Evolutionary conservation across 2,888 invertebrate genomes (phyloP), one percentile per base, ranked within the genome.

Genomic region (Ennomos quercinarius): DNA sequence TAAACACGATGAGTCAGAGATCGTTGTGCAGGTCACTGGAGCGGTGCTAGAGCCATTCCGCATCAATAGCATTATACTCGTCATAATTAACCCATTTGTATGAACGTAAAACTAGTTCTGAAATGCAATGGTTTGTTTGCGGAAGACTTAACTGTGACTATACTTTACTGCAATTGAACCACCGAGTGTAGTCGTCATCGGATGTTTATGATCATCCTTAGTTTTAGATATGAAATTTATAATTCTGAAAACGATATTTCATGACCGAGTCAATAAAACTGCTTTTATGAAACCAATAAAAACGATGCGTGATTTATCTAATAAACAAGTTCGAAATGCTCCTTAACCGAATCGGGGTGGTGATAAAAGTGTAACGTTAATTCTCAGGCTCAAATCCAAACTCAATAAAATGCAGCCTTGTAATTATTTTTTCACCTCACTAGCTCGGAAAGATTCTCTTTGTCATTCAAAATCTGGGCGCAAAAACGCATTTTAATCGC

Each of bases 21-120:
- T 41, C 51, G 51, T 61, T 46, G 67, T 68, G 63, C 78, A 70
- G 86, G 86, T 87, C 81, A 85, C 83, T 78, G 71, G 87, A 80
- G 67, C 82, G 72, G 64, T 73, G 67, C 68, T 74, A 69, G 66
- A 70, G 70, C 68, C 69, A 79, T 78, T 75, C 74, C 77, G 72
- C 74, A 72, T 75, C 70, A 74, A 74, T 73, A 70, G 73, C 77
- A 80, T 80, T 75, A 84, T 83, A 84, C 84, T 82, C 70, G 72
- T 69, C 71, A 68, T 78, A 73, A 86, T 90, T 91, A 88, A 90
- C 90, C 91, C 70, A 88, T 71, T 80, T 90, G 77, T 66, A 55
- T 40, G 69, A 70, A 70, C 76, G 74, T 83, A 78, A 87, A 82
- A 71, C 71, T 66, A 57, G 64, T 73, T 68, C 74, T 75, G 41